Base-by-base conservation (phyloP, 2,797 vertebrate species). In the Mareca penelope region DNA sequence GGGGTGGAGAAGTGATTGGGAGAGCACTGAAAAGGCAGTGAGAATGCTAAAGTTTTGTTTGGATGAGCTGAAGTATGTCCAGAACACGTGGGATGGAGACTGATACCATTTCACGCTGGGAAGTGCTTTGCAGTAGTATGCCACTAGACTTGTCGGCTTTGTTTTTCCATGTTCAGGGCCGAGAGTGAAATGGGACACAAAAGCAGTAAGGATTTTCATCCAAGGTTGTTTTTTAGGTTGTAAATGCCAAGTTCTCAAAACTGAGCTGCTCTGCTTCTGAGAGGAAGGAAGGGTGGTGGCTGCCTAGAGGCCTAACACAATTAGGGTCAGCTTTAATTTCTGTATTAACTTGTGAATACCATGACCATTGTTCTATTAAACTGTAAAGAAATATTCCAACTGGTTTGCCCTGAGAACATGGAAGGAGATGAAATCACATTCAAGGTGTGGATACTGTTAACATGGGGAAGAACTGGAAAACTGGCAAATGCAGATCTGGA, bases 251-350 rank as follows among this genome's bases (percentile, higher is more conserved):
- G 1, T 67, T 85, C 39, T 52, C 52, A 72, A 5, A 69, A 50
- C 22, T 18, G 61, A 69, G 29, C 72, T 77, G 63, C 46, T 82
- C 10, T 65, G 28, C 50, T 73, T 52, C 52, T 39, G 13, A 71
- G 56, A 80, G 61, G 53, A 78, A 71, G 61, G 80, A 88, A 93
- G 65, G 69, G 70, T 75, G 77, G 69, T 88, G 21, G 73, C 59
- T 55, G n/a, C 21, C 15, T 71, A 19, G 48, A 70, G 35, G 42
- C 44, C n/a, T n/a, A 22, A 35, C 46, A 29, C 35, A 69, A 2
- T 64, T n/a, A 78, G 31, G 13, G 23, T 28, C 53, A 59, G 48
- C 73, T 83, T 70, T 63, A 46, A 37, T 8, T 89, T 84, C 17
- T 85, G 12, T 55, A 21, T 44, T 37, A 37, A 56, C 29, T 63